Conservation (phyloP, 2,113 vertebrate species). For the Polyodon spathula region DNA sequence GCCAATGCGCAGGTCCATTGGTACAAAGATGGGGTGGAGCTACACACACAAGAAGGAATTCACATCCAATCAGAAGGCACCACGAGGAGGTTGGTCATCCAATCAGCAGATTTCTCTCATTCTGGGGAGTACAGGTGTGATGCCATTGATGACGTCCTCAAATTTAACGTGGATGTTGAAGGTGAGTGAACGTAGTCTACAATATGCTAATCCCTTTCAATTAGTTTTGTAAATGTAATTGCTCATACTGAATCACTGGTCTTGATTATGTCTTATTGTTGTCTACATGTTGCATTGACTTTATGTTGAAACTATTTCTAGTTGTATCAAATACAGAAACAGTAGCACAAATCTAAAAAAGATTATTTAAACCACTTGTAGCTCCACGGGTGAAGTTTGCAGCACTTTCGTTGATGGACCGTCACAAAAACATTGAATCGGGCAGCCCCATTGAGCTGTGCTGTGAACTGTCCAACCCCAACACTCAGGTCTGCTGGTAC, state of each 20-base stretch:
- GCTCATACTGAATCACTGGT: not conserved
- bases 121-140: conserved; percentile 69
- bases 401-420: conserved; percentile 48
- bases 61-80: conserved; percentile 65
- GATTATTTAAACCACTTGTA: conserved; percentile 50
- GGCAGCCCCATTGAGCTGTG: conserved; percentile 47
- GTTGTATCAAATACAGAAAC: conserved; percentile 3
- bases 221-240: no score
- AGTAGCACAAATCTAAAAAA: conserved; percentile 21
- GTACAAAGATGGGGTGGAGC: conserved; percentile 61
- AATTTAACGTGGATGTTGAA: conserved; percentile 67
- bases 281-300: no score
- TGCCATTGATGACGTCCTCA: conserved; percentile 62
- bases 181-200: conserved; percentile 46
- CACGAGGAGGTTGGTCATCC: conserved; percentile 65
- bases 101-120: conserved; percentile 61
- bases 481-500: conserved; percentile 55
- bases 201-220: not conserved
- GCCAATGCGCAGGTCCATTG: conserved; percentile 51
- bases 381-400: conserved; percentile 61
- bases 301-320: not conserved
- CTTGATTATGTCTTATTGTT: not conserved
- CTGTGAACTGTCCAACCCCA: conserved; percentile 58
- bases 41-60: conserved; percentile 54
- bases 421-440: conserved; percentile 44